These are phyloP conservation scores for Erethizon dorsatum DNA, from an alignment of 2,797 vertebrate species.

Conservation along the genomic window DNA sequence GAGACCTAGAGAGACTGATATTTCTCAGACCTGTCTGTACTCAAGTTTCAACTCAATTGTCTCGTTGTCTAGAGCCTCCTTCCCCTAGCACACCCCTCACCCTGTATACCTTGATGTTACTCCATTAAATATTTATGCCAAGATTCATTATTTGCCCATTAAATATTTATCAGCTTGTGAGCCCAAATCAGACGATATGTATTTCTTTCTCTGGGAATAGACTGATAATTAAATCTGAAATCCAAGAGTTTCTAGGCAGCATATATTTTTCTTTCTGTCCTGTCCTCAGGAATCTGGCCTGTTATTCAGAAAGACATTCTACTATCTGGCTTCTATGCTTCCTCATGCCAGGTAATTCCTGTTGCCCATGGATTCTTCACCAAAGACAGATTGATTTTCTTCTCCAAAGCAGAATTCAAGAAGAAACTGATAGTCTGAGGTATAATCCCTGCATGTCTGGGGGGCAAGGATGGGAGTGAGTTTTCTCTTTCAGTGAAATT, in stretches of 20 bases:
- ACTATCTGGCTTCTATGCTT: fast-evolving
- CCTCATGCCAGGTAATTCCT: slow-evolving; percentile 57
- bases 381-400: slow-evolving; percentile 38
- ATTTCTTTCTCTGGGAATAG: slow-evolving; percentile 83
- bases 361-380: slow-evolving; percentile 58
- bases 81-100: not conserved
- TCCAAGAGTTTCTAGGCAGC: slow-evolving; percentile 71
- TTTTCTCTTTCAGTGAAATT: slow-evolving; percentile 83
- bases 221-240: slow-evolving; percentile 79
- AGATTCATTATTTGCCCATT: slow-evolving; percentile 89
- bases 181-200: slow-evolving; percentile 79
- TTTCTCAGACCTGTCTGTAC: not conserved
- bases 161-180: slow-evolving; percentile 87
- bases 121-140: slow-evolving; percentile 88
- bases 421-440: not conserved
- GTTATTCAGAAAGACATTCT: slow-evolving; percentile 66
- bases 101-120: slow-evolving; percentile 83
- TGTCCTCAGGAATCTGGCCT: slow-evolving; percentile 59
- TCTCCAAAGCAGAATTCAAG: not conserved
- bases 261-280: not conserved
- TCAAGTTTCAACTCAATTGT: slow-evolving; percentile 62
- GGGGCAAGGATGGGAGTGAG: slow-evolving; percentile 63
- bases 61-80: slow-evolving; percentile 68
- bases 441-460: slow-evolving; percentile 51
- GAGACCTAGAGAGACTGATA: slow-evolving; percentile 17